phyloP scores from a whole-genome alignment of 2,888 invertebrate species.

The Sussaba pulchella region DNA sequence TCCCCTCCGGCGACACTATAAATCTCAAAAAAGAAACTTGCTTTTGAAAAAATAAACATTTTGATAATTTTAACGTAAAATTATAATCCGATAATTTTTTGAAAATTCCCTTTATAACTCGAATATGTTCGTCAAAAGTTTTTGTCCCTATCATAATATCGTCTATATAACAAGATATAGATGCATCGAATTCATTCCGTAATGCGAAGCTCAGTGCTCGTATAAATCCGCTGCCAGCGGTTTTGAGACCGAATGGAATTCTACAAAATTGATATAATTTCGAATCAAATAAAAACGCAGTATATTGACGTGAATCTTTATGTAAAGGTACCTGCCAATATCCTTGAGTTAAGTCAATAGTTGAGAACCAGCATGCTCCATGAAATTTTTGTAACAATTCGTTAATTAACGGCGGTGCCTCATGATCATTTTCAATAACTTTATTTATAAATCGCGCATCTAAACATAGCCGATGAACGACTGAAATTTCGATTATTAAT shows the following conservation, averaged over 20 bases:
- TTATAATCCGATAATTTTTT: slow-evolving; percentile 55
- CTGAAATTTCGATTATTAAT: too few species aligned
- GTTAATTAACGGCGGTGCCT: slow-evolving; percentile 61
- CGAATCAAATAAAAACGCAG: slow-evolving; percentile 64
- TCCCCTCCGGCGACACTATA: neutral
- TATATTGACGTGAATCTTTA: slow-evolving; percentile 56
- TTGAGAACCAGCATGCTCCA: slow-evolving; percentile 63
- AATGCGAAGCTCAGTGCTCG: slow-evolving; percentile 63
- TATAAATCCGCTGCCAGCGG: slow-evolving; percentile 54
- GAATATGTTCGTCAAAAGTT: slow-evolving; percentile 67
- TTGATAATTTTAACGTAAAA: slow-evolving; percentile 72
- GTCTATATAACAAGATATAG: slow-evolving; percentile 73
- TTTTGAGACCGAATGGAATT: slow-evolving; percentile 74
- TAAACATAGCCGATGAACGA: slow-evolving; percentile 74
- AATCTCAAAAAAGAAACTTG: slow-evolving; percentile 50
- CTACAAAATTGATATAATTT: slow-evolving; percentile 70
- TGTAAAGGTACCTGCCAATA: slow-evolving; percentile 70
- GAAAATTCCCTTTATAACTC: slow-evolving; percentile 67
- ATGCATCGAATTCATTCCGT: slow-evolving; percentile 68
- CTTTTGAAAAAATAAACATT: slow-evolving; percentile 67
- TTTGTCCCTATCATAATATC: slow-evolving; percentile 73
- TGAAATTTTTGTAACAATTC: slow-evolving; percentile 67
- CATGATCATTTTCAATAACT: slow-evolving; percentile 71
- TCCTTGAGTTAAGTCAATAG: slow-evolving; percentile 67
- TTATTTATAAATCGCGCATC: slow-evolving; percentile 75